Conservation (phyloP, 2,113 vertebrate genomes). For the Eretmochelys imbricata region DNA sequence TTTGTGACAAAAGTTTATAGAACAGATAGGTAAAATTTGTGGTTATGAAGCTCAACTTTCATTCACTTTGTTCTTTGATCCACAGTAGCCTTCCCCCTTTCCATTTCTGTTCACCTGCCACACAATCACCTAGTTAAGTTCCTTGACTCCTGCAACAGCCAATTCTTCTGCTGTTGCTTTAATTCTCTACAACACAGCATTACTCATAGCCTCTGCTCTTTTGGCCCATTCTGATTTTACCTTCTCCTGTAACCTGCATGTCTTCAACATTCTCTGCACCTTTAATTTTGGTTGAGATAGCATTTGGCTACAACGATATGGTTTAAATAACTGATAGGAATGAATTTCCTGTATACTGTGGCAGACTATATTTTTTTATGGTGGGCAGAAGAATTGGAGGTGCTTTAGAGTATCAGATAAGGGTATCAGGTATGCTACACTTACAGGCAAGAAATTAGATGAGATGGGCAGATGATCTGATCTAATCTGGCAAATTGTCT, state of each 20-base stretch:
- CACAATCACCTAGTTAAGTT: neutral
- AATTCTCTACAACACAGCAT: neutral
- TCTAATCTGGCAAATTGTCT: rapidly evolving
- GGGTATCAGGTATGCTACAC: neutral
- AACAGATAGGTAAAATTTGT: rapidly evolving
- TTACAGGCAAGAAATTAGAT: neutral
- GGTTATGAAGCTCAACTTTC: neutral
- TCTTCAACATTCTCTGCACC: neutral
- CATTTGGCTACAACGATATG: neutral
- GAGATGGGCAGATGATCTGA: neutral
- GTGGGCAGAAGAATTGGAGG: neutral
- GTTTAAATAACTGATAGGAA: neutral
- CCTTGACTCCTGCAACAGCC: neutral
- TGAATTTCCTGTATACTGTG: neutral
- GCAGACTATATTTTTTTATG: neutral
- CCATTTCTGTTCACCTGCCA: neutral
- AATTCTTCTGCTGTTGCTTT: rapidly evolving
- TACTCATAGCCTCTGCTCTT: neutral
- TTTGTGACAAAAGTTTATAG: rapidly evolving
- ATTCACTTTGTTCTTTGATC: neutral
- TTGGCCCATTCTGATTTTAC: neutral
- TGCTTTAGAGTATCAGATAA: neutral
- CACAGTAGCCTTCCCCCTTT: neutral
- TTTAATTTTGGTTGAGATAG: neutral
- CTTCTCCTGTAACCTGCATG: neutral